phyloP scores from a whole-genome alignment of 53 echinoderm and acorn worm genomes.

The Echinometra lucunter region DNA sequence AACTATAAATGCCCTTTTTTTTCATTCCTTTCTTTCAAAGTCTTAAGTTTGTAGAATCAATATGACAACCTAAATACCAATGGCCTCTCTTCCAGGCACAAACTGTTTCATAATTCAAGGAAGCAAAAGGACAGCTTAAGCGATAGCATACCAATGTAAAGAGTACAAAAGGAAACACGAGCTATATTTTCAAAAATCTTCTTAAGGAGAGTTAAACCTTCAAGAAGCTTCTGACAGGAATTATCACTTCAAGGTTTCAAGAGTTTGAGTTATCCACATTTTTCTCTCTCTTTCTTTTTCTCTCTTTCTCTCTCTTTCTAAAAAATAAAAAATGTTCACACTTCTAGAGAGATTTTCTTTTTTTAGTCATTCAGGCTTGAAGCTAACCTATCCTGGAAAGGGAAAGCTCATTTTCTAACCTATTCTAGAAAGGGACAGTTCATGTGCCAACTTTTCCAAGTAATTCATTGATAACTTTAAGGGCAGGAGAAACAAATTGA shows the following conservation, averaged over 20 bases:
- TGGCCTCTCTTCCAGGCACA: background rate
- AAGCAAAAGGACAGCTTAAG: background rate
- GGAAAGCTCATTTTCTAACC: background rate
- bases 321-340: too few species aligned
- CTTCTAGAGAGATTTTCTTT: too few species aligned
- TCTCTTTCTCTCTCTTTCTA: too few species aligned
- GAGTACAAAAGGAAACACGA: background rate
- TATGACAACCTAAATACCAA: background rate
- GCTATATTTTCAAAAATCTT: too few species aligned
- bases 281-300: too few species aligned
- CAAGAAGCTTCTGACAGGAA: too few species aligned
- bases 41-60: background rate
- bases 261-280: too few species aligned
- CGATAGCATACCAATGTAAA: background rate
- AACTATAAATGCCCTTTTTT: background rate
- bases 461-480: constrained; percentile 10
- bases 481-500: background rate
- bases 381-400: background rate
- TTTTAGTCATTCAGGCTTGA: background rate
- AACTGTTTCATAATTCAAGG: background rate
- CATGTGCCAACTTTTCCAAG: background rate
- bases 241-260: too few species aligned
- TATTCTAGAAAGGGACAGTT: background rate
- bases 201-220: too few species aligned
- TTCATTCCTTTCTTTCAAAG: too few species aligned